phyloP scores from a whole-genome alignment of 2,113 vertebrate genomes.

The Saguinus imperator region DNA sequence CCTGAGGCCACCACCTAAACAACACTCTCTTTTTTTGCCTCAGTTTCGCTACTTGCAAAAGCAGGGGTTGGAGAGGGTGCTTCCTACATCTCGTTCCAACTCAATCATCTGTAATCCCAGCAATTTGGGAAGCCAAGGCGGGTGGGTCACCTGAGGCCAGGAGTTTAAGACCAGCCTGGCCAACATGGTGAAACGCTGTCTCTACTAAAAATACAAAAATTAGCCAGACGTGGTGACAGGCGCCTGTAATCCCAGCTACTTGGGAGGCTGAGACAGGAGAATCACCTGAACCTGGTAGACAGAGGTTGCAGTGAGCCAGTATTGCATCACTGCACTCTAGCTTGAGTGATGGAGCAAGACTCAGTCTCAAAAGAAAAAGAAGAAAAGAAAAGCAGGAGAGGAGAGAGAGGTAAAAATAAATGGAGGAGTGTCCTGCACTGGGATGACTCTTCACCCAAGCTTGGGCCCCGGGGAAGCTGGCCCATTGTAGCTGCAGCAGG shows the following conservation, averaged over 20 bases:
- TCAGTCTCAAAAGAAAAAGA: background rate
- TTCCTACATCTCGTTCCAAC: background rate
- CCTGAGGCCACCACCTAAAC: background rate
- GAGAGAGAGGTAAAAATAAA: background rate
- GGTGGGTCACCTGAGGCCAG: background rate
- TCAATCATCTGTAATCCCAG: background rate
- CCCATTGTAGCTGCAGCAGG: background rate
- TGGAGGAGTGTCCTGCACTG: fast-evolving
- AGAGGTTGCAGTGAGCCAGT: background rate
- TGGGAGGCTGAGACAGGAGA: background rate
- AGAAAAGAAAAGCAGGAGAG: background rate
- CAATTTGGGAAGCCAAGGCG: background rate
- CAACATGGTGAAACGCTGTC: too few relatives aligned
- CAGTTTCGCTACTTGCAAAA: background rate
- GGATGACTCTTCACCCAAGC: background rate
- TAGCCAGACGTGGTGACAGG: background rate
- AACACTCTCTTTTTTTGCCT: background rate
- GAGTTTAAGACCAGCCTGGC: background rate
- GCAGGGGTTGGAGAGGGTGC: background rate
- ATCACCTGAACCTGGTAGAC: background rate
- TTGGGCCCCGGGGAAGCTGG: background rate
- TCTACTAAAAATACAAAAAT: background rate
- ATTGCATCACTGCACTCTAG: background rate
- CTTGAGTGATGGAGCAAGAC: background rate
- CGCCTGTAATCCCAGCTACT: background rate